Evolutionary conservation across 2,888 invertebrate genomes (phyloP), one percentile per base, ranked within the genome.

Genomic region (Furcula furcula): DNA sequence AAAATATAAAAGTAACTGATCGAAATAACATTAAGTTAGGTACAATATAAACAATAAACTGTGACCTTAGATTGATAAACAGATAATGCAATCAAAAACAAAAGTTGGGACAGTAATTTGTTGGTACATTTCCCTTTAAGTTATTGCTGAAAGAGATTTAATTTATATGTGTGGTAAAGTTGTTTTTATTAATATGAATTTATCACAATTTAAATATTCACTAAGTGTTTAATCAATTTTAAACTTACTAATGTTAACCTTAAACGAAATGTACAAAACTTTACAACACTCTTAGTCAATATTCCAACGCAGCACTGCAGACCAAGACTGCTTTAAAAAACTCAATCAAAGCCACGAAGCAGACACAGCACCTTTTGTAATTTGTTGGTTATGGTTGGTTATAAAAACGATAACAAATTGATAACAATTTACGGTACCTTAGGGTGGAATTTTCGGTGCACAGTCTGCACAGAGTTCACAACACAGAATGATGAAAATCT

Each of bases 41-140:
- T 48, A 32, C 67, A 61, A 46, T 66, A 59, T 57, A 62, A 46
- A 65, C 61, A 36, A 59, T 49, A 58, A 60, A 51, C 59, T 46
- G 44, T 82, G 82, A 84, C 83, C 80, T 65, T 55, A 57, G 35
- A 52, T 52, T 68, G 76, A 71, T 80, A 69, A 63, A 41, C 39
- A 51, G 65, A 70, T 78, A 79, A 64, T 71, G 83, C 74, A 83
- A 84, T 80, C 60, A 63, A 55, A 76, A 80, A 78, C 74, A 83
- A 66, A 61, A 67, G 61, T 78, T 80, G 56, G 63, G n/a, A n/a
- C n/a, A n/a, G n/a, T n/a, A n/a, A n/a, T n/a, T n/a, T n/a, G n/a
- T n/a, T n/a, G n/a, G n/a, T n/a, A n/a, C n/a, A n/a, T n/a, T n/a
- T n/a, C n/a, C n/a, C n/a, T n/a, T n/a, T n/a, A n/a, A n/a, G n/a